phyloP scores from a whole-genome alignment of 2,113 vertebrate species.

The Oncorhynchus masou region DNA sequence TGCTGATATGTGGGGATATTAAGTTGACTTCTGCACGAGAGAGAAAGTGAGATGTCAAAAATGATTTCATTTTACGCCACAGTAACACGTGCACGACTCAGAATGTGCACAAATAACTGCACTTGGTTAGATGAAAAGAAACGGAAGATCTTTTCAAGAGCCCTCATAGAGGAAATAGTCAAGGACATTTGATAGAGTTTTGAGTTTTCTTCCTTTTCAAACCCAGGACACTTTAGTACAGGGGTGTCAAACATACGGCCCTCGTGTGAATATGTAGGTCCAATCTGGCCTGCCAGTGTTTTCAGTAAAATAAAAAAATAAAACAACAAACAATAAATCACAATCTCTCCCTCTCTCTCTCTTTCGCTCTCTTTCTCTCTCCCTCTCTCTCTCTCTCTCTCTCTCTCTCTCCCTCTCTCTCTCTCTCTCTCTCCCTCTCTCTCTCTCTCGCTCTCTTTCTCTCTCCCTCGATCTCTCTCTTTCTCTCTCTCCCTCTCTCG shows the following conservation, averaged over 20 bases:
- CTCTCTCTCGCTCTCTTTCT: too few species aligned
- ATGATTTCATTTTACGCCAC: not conserved
- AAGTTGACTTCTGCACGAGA: not conserved
- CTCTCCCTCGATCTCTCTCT: constrained; percentile 10
- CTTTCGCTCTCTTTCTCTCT: too few species aligned
- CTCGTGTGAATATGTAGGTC: constrained; percentile 4
- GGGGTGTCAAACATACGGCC: not conserved
- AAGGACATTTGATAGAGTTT: not conserved
- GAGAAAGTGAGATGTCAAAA: not conserved
- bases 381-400: not conserved
- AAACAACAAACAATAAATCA: constrained; percentile 1
- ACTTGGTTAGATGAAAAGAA: too few species aligned
- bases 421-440: constrained; percentile 24
- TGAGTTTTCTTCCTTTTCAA: not conserved
- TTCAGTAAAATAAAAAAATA: too few species aligned
- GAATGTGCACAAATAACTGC: too few species aligned
- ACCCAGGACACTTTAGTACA: not conserved
- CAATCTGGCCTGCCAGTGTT: constrained; percentile 20
- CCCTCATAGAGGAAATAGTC: too few species aligned
- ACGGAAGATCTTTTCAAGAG: too few species aligned
- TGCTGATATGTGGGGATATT: not conserved
- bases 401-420: constrained; percentile 9
- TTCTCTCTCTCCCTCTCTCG: constrained; percentile 1
- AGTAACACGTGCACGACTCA: too few species aligned
- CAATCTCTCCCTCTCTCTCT: constrained; percentile 11